Conservation (phyloP, 1,140 invertebrate genomes). For the Plectus sambesii region DNA sequence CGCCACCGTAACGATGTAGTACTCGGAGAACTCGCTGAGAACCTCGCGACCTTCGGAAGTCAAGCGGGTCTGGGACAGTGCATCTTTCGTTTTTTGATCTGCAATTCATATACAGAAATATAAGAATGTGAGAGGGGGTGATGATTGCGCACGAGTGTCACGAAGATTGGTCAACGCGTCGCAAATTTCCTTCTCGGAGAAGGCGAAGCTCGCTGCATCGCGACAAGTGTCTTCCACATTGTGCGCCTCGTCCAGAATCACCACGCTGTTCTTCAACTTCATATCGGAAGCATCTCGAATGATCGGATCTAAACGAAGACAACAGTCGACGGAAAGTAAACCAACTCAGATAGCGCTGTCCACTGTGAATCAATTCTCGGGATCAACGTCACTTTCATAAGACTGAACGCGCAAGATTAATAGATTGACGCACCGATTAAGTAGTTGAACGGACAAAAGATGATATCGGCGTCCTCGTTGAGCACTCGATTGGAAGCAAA, state of each 20-base stretch:
- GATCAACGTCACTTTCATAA: background rate
- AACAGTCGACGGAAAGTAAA: constrained; percentile 6
- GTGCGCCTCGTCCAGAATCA: constrained; percentile 74
- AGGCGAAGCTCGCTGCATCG: constrained; percentile 56
- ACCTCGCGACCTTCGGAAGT: too few species aligned
- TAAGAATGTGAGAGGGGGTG: too few species aligned
- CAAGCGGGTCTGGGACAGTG: too few species aligned
- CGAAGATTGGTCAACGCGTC: constrained; percentile 50
- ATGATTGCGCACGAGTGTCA: constrained; percentile 20
- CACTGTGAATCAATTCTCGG: background rate
- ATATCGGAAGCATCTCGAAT: constrained; percentile 46
- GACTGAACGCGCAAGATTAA: constrained; percentile 9
- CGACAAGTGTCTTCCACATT: constrained; percentile 70
- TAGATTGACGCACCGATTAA: constrained; percentile 55
- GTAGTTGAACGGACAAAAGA: constrained; percentile 79
- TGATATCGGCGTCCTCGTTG: constrained; percentile 56
- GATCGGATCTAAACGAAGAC: constrained; percentile 33
- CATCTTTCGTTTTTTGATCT: too few species aligned
- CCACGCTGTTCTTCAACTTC: constrained; percentile 54
- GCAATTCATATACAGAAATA: too few species aligned
- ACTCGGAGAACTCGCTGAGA: too few species aligned
- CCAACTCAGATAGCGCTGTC: background rate
- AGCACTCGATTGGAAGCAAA: constrained; percentile 56
- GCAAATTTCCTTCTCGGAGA: constrained; percentile 53
- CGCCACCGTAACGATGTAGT: too few species aligned